phyloP scores from a whole-genome alignment of 2,888 invertebrate species.

The Hypomecis atomaria region DNA sequence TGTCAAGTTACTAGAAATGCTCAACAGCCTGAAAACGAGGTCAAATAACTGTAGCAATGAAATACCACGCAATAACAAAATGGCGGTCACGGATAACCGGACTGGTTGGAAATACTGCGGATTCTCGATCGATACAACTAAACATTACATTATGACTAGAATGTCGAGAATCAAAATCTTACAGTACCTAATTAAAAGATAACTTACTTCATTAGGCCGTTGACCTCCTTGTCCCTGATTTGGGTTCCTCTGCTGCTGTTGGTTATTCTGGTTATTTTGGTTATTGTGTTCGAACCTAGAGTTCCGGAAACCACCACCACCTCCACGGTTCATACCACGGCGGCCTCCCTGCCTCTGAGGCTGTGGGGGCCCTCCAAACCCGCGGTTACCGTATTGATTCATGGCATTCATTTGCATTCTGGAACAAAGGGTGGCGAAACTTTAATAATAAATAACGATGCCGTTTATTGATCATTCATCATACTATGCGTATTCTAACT shows the following conservation, averaged over 20 bases:
- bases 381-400: slow-evolving; percentile 77
- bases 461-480: neutral
- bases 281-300: slow-evolving; percentile 73
- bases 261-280: slow-evolving; percentile 53
- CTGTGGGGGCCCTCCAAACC: slow-evolving; percentile 80
- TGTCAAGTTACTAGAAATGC: neutral
- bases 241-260: slow-evolving; percentile 56
- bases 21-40: slow-evolving; percentile 3
- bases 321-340: slow-evolving; percentile 67
- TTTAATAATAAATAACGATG: neutral
- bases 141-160: neutral
- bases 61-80: slow-evolving; percentile 44
- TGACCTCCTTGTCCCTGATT: slow-evolving; percentile 74
- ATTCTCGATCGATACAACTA: neutral
- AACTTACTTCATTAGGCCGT: slow-evolving; percentile 71
- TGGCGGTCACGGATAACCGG: slow-evolving; percentile 38
- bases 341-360: slow-evolving; percentile 76
- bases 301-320: slow-evolving; percentile 74
- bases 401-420: slow-evolving; percentile 76
- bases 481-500: neutral
- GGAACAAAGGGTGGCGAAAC: slow-evolving; percentile 35
- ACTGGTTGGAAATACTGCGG: neutral
- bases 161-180: neutral
- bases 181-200: slow-evolving; percentile 10
- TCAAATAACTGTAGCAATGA: slow-evolving; percentile 18